phyloP scores from a whole-genome alignment of 2,797 vertebrate genomes.

The Danio kyathit region DNA sequence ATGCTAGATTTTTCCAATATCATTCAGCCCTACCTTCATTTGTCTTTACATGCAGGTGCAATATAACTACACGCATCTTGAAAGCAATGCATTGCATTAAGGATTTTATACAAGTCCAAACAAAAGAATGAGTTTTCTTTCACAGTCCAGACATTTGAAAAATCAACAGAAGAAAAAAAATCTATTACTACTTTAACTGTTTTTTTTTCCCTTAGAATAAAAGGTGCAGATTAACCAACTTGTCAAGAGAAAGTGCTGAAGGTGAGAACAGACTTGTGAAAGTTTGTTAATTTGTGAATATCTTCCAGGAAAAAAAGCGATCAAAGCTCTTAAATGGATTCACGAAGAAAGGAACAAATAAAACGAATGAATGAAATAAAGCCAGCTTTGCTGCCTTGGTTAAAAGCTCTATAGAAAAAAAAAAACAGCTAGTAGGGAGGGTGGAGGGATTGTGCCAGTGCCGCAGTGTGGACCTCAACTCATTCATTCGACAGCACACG shows the following conservation, averaged over 20 bases:
- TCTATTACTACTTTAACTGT: not conserved
- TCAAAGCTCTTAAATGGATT: conserved; percentile 60
- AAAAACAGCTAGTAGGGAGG: conserved; percentile 24
- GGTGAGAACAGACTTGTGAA: conserved; percentile 29
- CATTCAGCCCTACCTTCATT: too few relatives aligned
- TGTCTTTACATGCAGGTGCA: too few relatives aligned
- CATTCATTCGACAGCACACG: conserved; percentile 22
- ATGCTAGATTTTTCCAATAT: too few relatives aligned
- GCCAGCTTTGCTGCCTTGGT: conserved; percentile 57
- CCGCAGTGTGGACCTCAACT: conserved; percentile 48
- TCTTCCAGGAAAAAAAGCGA: conserved; percentile 51
- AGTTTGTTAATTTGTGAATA: conserved; percentile 45
- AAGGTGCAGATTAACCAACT: conserved; percentile 53
- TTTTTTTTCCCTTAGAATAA: conserved; percentile 63
- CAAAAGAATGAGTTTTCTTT: not conserved
- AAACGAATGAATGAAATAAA: conserved; percentile 55
- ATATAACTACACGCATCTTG: too few relatives aligned
- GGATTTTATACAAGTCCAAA: too few relatives aligned
- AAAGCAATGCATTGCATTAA: too few relatives aligned
- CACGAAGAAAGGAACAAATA: not conserved
- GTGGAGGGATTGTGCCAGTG: conserved; percentile 9
- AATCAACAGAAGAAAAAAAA: not conserved
- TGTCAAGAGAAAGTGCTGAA: conserved; percentile 56
- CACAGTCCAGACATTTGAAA: not conserved
- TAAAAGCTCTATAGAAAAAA: conserved; percentile 46